Percentiles rank a stretch among this genome's conserved stretches.
phyloP scores from a whole-genome alignment of 2,113 vertebrate genomes.

The Castor canadensis region DNA sequence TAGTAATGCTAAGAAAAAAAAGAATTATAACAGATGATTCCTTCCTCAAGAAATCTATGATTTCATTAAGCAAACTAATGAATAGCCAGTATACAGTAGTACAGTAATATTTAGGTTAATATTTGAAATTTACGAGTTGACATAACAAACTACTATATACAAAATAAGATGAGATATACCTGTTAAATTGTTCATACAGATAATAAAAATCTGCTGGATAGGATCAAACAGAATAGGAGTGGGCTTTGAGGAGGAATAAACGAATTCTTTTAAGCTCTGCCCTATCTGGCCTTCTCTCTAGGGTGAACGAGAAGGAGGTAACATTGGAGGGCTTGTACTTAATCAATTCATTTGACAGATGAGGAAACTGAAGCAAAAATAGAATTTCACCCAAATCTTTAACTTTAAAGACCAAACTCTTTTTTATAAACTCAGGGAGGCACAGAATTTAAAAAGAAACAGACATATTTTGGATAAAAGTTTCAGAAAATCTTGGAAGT shows the following conservation, averaged over 20 bases:
- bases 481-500: neutral
- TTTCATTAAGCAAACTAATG: conserved; percentile 8
- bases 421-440: neutral
- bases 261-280: neutral
- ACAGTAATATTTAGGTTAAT: neutral
- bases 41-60: neutral
- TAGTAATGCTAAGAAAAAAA: neutral
- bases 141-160: neutral
- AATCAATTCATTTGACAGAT: neutral
- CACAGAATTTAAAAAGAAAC: neutral
- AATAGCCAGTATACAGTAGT: neutral
- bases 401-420: neutral
- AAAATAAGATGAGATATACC: neutral
- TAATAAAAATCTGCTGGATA: neutral
- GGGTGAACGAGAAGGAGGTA: neutral
- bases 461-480: neutral
- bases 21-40: neutral
- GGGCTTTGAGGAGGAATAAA: neutral
- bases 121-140: neutral
- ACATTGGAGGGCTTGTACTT: neutral
- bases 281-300: neutral
- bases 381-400: neutral
- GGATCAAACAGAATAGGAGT: neutral
- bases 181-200: neutral
- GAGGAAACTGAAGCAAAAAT: neutral